Conservation (phyloP, 2,888 invertebrate species). For the Maniola hyperantus region DNA sequence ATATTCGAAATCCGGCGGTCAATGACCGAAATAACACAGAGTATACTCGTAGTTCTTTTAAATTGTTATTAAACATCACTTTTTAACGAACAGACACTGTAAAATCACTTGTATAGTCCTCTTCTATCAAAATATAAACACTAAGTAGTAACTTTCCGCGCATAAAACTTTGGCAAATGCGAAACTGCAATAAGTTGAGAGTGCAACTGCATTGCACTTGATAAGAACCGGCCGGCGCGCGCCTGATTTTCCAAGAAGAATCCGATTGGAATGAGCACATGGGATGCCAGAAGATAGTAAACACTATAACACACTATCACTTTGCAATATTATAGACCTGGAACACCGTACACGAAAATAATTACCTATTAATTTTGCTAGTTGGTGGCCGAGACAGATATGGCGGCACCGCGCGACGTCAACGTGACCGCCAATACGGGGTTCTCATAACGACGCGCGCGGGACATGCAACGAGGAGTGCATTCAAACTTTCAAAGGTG, state of each 20-base stretch:
- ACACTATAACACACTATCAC: conserved; percentile 73
- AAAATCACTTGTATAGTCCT: conserved; percentile 67
- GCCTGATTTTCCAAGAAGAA: conserved; percentile 76
- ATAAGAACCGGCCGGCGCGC: conserved; percentile 83
- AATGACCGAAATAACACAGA: conserved; percentile 82
- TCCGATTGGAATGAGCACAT: conserved; percentile 71
- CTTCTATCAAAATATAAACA: conserved; percentile 60
- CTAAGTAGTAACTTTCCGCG: conserved; percentile 79
- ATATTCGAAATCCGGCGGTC: conserved; percentile 79
- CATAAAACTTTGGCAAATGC: conserved; percentile 77
- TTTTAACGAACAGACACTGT: conserved; percentile 68
- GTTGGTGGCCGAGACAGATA: conserved; percentile 85
- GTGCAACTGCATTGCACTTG: conserved; percentile 83
- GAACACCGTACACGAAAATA: conserved; percentile 78
- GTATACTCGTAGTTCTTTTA: conserved; percentile 71
- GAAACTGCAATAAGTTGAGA: conserved; percentile 83
- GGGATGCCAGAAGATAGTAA: conserved; percentile 57
- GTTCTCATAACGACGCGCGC: conserved; percentile 91
- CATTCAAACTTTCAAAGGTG: conserved; percentile 81
- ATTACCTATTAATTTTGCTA: conserved; percentile 84
- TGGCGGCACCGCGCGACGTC: conserved; percentile 87
- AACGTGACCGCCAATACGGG: conserved; percentile 87
- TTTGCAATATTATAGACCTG: conserved; percentile 59
- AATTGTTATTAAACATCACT: conserved; percentile 72
- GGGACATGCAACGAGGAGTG: conserved; percentile 86